Conservation (phyloP, 2,888 invertebrate species). For the Cheilosia grossa region DNA sequence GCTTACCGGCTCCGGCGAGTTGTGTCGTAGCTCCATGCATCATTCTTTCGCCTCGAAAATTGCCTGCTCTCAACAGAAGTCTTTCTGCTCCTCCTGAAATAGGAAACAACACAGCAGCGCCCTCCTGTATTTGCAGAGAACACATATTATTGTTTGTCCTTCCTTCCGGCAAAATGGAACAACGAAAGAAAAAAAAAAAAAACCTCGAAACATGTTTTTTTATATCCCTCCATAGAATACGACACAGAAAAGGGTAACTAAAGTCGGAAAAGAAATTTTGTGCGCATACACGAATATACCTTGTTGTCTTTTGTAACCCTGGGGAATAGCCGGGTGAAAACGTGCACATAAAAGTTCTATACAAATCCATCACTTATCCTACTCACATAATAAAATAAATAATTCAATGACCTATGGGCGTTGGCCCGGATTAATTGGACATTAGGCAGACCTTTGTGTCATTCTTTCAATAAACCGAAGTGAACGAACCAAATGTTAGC, state of each 20-base stretch:
- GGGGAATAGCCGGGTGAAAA: constrained; percentile 26
- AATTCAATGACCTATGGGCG: constrained; percentile 62
- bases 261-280: constrained; percentile 2
- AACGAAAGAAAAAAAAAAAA: background rate
- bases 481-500: constrained; percentile 45
- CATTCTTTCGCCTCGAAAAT: constrained; percentile 23
- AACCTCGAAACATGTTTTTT: constrained; percentile 44
- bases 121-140: constrained; percentile 5
- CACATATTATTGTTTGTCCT: constrained; percentile 40
- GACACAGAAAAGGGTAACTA: constrained; percentile 7
- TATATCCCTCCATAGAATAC: constrained; percentile 17
- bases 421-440: constrained; percentile 61
- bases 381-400: constrained; percentile 57
- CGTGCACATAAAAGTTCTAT: constrained; percentile 26
- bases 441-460: constrained; percentile 58
- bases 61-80: constrained; percentile 25
- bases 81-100: background rate
- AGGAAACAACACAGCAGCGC: constrained; percentile 4
- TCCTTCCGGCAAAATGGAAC: constrained; percentile 12
- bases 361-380: constrained; percentile 48
- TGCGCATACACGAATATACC: background rate
- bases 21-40: background rate
- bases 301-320: constrained; percentile 5
- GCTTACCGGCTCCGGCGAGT: too few species aligned
- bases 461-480: constrained; percentile 43